These are phyloP conservation scores for Gastrophryne carolinensis DNA, from an alignment of 2,797 vertebrate species.

Conservation along the genomic window DNA sequence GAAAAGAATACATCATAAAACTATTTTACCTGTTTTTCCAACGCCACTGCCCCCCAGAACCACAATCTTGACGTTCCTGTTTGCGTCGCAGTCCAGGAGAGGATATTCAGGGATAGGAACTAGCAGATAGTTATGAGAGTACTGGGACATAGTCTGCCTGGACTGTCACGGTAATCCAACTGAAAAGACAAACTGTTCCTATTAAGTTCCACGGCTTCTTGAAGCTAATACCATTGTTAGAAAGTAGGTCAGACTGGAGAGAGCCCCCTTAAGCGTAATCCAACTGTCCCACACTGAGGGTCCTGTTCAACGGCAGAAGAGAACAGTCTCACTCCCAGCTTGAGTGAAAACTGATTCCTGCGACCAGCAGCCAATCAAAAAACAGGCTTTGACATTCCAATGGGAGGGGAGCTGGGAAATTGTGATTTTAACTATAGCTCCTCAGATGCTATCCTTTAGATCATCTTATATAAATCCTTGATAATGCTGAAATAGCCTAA, in stretches of 20 bases:
- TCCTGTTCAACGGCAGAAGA: constrained; percentile 45
- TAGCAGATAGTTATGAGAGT: constrained; percentile 83
- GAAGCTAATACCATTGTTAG: constrained; percentile 28
- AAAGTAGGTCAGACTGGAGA: constrained; percentile 24
- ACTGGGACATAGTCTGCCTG: constrained; percentile 77
- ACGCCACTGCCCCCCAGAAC: constrained; percentile 87
- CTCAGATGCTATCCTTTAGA: constrained; percentile 21
- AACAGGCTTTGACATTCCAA: constrained; percentile 60
- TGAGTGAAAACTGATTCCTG: constrained; percentile 65
- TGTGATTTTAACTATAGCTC: constrained; percentile 50
- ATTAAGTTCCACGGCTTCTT: constrained; percentile 58
- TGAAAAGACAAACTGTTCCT: constrained; percentile 8
- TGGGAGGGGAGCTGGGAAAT: constrained; percentile 52
- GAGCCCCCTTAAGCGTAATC: constrained; percentile 14
- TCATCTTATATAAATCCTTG: neutral
- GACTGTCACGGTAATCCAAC: neutral
- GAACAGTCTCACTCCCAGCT: constrained; percentile 57
- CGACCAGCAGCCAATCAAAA: constrained; percentile 61
- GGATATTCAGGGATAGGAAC: constrained; percentile 89
- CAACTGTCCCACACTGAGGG: constrained; percentile 28
- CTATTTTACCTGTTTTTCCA: constrained; percentile 84
- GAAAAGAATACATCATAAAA: no score
- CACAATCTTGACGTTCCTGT: constrained; percentile 87
- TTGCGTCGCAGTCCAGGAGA: constrained; percentile 77
- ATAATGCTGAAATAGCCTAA: no score